Evolutionary conservation across 1,140 invertebrate genomes (phyloP).

Genomic region (Drosophila ironensis): DNA sequence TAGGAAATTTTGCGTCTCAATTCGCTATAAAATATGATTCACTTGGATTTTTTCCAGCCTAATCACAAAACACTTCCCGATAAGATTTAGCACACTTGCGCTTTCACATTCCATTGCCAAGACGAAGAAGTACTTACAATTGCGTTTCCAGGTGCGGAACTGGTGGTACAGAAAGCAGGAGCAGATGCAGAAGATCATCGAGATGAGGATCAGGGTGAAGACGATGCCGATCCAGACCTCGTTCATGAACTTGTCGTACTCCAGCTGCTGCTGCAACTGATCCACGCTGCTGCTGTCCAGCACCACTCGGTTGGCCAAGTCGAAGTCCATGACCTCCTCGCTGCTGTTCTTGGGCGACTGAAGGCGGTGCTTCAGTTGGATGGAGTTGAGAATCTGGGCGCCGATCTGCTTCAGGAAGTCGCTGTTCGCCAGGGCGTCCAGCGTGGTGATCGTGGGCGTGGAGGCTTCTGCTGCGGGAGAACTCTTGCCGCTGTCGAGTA

Average conservation of each 20-base stretch:
- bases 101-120: no score
- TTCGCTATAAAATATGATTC: neutral
- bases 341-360: slow-evolving; percentile 39
- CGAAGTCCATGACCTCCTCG: slow-evolving; percentile 58
- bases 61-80: neutral
- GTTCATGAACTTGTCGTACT: slow-evolving; percentile 81
- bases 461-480: slow-evolving; percentile 44
- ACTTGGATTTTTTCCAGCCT: slow-evolving; percentile 1
- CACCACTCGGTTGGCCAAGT: slow-evolving; percentile 61
- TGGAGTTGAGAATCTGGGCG: slow-evolving; percentile 66
- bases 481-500: slow-evolving; percentile 58
- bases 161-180: slow-evolving; percentile 81
- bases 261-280: slow-evolving; percentile 73
- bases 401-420: slow-evolving; percentile 74
- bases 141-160: slow-evolving; percentile 79
- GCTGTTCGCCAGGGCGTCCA: slow-evolving; percentile 44
- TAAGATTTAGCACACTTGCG: no score
- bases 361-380: slow-evolving; percentile 62
- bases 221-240: slow-evolving; percentile 81
- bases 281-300: slow-evolving; percentile 70
- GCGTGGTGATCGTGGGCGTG: slow-evolving; percentile 58
- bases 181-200: slow-evolving; percentile 80
- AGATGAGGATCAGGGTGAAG: slow-evolving; percentile 75
- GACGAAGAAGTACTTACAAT: slow-evolving; percentile 75
- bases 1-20: slow-evolving; percentile 19